These are phyloP conservation scores for Corythaixoides concolor DNA, from an alignment of 2,113 vertebrate genomes.

Conservation along the genomic window DNA sequence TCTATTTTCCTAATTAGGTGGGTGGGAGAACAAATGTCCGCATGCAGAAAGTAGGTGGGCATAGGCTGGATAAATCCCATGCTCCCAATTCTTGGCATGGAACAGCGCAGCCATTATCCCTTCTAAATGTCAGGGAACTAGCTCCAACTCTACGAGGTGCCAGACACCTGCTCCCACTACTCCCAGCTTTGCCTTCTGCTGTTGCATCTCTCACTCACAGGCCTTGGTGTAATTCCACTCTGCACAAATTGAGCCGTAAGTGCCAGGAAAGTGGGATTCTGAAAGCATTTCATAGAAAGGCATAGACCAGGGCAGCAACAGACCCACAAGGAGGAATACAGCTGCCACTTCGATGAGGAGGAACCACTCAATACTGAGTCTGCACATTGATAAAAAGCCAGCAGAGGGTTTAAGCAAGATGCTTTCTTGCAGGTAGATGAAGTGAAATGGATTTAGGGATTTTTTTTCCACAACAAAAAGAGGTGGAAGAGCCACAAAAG, in stretches of 20 bases:
- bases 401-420: constrained; percentile 25
- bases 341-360: neutral
- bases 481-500: neutral
- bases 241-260: neutral
- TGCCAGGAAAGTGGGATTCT: constrained; percentile 12
- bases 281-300: constrained; percentile 10
- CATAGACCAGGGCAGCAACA: neutral
- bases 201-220: constrained; percentile 24
- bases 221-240: constrained; percentile 52
- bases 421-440: constrained; percentile 3
- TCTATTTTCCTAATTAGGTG: constrained; percentile 70
- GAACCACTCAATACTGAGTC: neutral
- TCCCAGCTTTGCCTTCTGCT: constrained; percentile 66
- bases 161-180: constrained; percentile 77
- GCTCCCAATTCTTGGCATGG: constrained; percentile 70
- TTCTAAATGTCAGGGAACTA: constrained; percentile 77
- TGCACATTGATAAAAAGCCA: neutral
- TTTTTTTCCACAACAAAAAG: neutral
- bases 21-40: constrained; percentile 70
- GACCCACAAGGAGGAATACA: neutral
- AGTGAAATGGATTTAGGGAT: constrained; percentile 7
- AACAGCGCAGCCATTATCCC: constrained; percentile 58
- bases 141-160: constrained; percentile 66
- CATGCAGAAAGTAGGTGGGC: constrained; percentile 68
- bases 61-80: constrained; percentile 65